Conservation (phyloP, 2,113 vertebrate genomes). For the Asarcornis scutulata region DNA sequence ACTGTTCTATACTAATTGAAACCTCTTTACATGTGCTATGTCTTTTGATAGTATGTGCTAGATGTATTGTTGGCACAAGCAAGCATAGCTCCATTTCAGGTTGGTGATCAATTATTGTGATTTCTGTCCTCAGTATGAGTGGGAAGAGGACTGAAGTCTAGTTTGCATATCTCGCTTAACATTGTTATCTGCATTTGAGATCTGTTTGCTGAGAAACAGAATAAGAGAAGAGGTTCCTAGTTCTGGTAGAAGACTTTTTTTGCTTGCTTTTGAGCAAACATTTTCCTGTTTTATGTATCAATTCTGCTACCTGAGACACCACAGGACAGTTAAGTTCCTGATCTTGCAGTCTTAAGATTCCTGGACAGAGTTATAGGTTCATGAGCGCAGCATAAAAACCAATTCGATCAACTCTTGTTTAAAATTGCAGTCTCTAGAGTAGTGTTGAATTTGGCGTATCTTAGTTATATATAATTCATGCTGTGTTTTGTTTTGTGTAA, state of each 20-base stretch:
- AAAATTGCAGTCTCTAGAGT: background rate
- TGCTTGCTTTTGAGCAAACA: background rate
- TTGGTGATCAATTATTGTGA: background rate
- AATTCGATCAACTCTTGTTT: background rate
- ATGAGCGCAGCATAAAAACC: background rate
- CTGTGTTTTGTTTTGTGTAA: background rate
- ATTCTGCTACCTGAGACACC: background rate
- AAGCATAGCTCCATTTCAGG: background rate
- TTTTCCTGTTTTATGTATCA: background rate
- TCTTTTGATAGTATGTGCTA: background rate
- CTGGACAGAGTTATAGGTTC: background rate
- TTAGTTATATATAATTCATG: background rate
- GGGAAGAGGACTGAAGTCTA: background rate
- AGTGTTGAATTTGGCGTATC: background rate
- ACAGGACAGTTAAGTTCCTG: background rate
- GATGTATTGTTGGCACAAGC: background rate
- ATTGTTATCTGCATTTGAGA: background rate
- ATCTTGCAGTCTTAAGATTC: background rate
- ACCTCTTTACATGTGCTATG: background rate
- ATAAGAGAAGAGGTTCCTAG: background rate
- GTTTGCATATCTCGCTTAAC: background rate
- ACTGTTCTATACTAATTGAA: background rate
- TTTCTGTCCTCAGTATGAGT: background rate
- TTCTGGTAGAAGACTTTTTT: background rate
- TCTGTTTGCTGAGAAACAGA: background rate